Evolutionary conservation across 2,888 invertebrate genomes (phyloP).

Genomic region (Saturnia pavonia): DNA sequence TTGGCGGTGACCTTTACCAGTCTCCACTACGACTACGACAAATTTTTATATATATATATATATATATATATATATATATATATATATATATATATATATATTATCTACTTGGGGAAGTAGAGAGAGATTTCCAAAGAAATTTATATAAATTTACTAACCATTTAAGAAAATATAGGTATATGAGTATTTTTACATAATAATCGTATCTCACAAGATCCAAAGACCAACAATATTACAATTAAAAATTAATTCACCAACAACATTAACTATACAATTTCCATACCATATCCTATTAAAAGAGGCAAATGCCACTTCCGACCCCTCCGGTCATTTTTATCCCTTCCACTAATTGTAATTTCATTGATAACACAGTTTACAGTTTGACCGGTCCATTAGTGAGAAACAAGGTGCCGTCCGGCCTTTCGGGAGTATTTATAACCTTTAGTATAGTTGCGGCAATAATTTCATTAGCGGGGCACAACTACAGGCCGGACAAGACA

Average conservation of each 20-base stretch:
- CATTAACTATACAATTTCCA: background rate
- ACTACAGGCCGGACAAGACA: constrained; percentile 82
- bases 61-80: too few relatives aligned
- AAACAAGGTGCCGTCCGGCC: constrained; percentile 79
- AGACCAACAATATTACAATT: background rate
- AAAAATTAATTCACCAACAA: background rate
- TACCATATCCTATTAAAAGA: constrained; percentile 36
- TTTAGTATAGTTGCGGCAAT: constrained; percentile 81
- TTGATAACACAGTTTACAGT: constrained; percentile 82
- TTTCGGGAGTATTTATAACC: constrained; percentile 79
- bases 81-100: too few relatives aligned
- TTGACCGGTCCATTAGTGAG: constrained; percentile 81
- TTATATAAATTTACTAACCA: too few relatives aligned
- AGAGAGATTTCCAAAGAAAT: too few relatives aligned
- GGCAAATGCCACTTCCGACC: constrained; percentile 69
- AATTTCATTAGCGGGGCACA: constrained; percentile 82
- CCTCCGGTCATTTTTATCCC: constrained; percentile 71
- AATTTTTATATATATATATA: too few relatives aligned
- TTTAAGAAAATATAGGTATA: background rate
- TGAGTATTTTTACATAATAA: background rate
- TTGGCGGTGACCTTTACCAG: too few relatives aligned
- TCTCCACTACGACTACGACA: too few relatives aligned
- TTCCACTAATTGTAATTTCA: constrained; percentile 80
- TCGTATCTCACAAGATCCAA: background rate
- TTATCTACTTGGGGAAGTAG: too few relatives aligned